Percentiles rank a stretch among this genome's conserved stretches.
Evolutionary conservation across 1,140 invertebrate species (phyloP).

Genomic region (Episyrphus balteatus): DNA sequence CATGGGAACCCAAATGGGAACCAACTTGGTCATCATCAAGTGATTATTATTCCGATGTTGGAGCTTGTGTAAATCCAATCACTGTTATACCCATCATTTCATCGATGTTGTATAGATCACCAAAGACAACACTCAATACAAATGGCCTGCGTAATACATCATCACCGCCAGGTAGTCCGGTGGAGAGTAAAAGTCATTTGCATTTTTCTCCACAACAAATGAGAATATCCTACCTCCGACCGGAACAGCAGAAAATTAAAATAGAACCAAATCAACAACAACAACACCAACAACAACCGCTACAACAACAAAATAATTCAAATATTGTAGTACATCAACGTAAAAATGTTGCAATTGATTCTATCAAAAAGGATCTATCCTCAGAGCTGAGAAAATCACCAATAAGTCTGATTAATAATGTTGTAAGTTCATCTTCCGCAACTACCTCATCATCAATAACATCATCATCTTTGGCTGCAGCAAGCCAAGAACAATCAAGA

Average conservation of each 20-base stretch:
- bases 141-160: slow-evolving; percentile 10
- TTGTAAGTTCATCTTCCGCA: no score
- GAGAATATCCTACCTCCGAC: slow-evolving; percentile 36
- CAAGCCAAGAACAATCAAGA: no score
- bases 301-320: slow-evolving; percentile 22
- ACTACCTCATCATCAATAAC: no score
- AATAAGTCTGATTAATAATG: slow-evolving; percentile 1
- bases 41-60: slow-evolving; percentile 60
- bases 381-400: slow-evolving; percentile 21
- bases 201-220: slow-evolving; percentile 53
- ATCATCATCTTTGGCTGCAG: no score
- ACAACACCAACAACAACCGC: slow-evolving; percentile 17
- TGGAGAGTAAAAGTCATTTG: slow-evolving; percentile 49
- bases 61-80: slow-evolving; percentile 67
- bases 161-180: slow-evolving; percentile 38
- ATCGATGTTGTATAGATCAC: slow-evolving; percentile 13
- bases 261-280: not conserved
- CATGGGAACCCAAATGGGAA: slow-evolving; percentile 24
- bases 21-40: slow-evolving; percentile 52
- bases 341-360: slow-evolving; percentile 23
- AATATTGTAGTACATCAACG: slow-evolving; percentile 14
- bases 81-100: slow-evolving; percentile 49
- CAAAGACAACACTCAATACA: slow-evolving; percentile 18
- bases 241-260: not conserved
- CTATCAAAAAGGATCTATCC: slow-evolving; percentile 29